A percentile compares a stretch with the other conserved stretches of the same genome.
Evolutionary conservation across 2,888 invertebrate genomes (phyloP).

Genomic region (Alsophila aescularia): DNA sequence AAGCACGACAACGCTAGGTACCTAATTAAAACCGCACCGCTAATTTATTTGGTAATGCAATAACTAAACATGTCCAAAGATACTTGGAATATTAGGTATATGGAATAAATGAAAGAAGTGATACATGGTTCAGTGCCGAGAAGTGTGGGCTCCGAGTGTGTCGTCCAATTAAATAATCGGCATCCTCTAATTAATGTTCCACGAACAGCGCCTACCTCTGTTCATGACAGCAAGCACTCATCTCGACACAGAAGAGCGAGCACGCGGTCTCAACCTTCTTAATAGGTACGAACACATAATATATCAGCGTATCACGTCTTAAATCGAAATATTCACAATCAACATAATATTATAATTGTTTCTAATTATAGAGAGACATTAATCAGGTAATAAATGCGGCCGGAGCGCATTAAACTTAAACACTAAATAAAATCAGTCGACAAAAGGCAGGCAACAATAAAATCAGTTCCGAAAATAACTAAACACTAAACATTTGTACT

Average conservation of each 20-base stretch:
- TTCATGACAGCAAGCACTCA: too few species aligned
- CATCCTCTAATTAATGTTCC: too few species aligned
- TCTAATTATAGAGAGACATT: conserved; percentile 1
- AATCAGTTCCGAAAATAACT: conserved; percentile 42
- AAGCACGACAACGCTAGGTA: conserved; percentile 1
- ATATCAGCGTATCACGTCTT: too few species aligned
- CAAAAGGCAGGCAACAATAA: conserved; percentile 34
- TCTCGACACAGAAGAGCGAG: too few species aligned
- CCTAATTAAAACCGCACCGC: conserved; percentile 1
- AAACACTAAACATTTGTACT: conserved; percentile 63
- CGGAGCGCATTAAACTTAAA: conserved; percentile 31
- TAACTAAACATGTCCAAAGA: not conserved
- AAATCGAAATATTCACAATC: not conserved
- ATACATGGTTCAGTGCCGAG: too few species aligned
- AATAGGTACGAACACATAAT: too few species aligned
- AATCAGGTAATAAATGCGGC: conserved; percentile 2
- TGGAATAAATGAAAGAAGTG: too few species aligned
- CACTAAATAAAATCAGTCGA: conserved; percentile 49
- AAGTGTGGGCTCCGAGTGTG: too few species aligned
- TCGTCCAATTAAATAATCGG: too few species aligned
- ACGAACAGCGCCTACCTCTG: too few species aligned
- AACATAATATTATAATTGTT: not conserved
- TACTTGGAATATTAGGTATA: not conserved
- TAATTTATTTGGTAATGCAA: conserved; percentile 10
- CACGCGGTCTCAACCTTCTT: too few species aligned